Conservation (phyloP, 2,797 vertebrate genomes). For the Merluccius polli region DNA sequence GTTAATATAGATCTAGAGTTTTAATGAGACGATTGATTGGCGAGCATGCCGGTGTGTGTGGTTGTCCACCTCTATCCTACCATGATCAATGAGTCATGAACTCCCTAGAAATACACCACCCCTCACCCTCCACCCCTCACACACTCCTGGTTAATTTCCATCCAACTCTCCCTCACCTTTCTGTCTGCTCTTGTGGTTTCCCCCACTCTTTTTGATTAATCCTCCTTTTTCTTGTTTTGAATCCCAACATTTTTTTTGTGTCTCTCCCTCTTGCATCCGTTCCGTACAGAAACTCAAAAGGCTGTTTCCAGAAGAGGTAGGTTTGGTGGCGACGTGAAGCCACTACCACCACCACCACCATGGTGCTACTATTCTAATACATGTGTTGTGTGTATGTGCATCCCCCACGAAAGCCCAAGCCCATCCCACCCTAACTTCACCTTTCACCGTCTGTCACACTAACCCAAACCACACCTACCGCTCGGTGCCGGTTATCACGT, state of each 20-base stretch:
- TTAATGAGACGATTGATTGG: conserved; percentile 10
- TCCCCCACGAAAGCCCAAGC: conserved; percentile 18
- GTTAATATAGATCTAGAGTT: conserved; percentile 10
- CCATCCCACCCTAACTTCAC: conserved; percentile 8
- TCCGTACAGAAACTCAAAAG: conserved; percentile 67
- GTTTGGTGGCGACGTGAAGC: conserved; percentile 36
- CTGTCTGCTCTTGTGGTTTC: conserved; percentile 47
- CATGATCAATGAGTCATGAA: conserved; percentile 27
- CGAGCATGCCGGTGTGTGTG: conserved; percentile 1
- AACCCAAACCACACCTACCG: conserved; percentile 20
- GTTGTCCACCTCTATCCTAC: conserved; percentile 17
- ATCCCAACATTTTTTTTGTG: conserved; percentile 13
- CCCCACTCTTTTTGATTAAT: conserved; percentile 14
- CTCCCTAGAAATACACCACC: conserved; percentile 19
- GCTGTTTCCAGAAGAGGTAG: conserved; percentile 74
- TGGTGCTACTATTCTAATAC: conserved; percentile 21
- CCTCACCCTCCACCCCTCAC: not conserved
- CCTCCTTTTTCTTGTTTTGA: not conserved
- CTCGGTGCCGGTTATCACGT: not conserved
- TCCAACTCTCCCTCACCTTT: conserved; percentile 10
- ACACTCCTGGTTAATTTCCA: not conserved
- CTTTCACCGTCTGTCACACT: conserved; percentile 20
- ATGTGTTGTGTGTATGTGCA: conserved; percentile 1
- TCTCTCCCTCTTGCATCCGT: conserved; percentile 14
- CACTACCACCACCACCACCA: not conserved